Evolutionary conservation across 2,888 invertebrate genomes (phyloP), one percentile per base, ranked within the genome.

Genomic region (Antitype chi): DNA sequence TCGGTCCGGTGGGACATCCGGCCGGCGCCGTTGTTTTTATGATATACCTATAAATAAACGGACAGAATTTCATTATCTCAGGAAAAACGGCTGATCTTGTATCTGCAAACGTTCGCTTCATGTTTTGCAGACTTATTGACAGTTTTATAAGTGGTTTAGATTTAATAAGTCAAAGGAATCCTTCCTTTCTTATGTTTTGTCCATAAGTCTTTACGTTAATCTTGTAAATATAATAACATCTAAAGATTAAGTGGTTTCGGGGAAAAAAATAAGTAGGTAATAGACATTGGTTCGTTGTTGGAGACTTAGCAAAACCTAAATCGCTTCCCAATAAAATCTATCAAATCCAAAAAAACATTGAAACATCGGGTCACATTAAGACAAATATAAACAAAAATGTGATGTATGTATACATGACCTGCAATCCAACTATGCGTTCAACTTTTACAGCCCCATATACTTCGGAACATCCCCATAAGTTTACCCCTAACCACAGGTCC

Each of bases 21-120:
- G 71, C 81, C 70, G 90, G 90, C 89, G 88, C 86, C 90, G 91
- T 89, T 91, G 91, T 93, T 93, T 92, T 92, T 92, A 92, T 90
- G 86, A 81, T 81, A 77, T 77, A 74, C 73, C 62, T 66, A 55
- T 84, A 84, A 81, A 84, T 74, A 81, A 84, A 81, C 70, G 74
- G 76, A 80, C 74, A 79, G 81, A 87, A 85, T 87, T 85, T 84
- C 81, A 88, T 87, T 88, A 86, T 77, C 70, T 72, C 67, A 28
- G 70, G 67, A 78, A 82, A 76, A 81, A 76, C 57, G 20, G 52
- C 55, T 76, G 70, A 73, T 80, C 63, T 55, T 70, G 13, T 80
- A 23, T 57, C 7, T 2, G 47, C 32, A 55, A 69, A 25, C 25
- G 15, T 23, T 25, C n/a, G 13, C n/a, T 60, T 15, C 15, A 64